These are phyloP conservation scores for Apocrypta bakeri DNA, from an alignment of 1,140 invertebrate species.

Conservation along the genomic window DNA sequence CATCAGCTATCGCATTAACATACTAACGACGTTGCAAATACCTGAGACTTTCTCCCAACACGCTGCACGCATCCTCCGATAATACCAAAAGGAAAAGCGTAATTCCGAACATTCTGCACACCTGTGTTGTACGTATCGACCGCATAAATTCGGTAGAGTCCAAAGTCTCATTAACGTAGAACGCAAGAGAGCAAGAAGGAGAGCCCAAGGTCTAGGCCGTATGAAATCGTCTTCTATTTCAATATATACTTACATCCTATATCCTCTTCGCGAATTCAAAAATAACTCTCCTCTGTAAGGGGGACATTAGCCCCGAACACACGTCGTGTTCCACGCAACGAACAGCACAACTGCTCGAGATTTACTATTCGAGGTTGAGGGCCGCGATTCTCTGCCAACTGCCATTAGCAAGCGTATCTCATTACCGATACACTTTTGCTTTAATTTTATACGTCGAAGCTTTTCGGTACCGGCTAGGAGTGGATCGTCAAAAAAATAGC, in stretches of 20 bases:
- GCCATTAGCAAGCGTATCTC: not conserved
- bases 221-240: not conserved
- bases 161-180: constrained; percentile 37
- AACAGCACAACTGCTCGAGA: not conserved
- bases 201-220: constrained; percentile 42
- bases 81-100: not conserved
- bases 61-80: not conserved
- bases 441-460: not conserved
- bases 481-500: not conserved
- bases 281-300: not conserved
- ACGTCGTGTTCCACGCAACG: not conserved
- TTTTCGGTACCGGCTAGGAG: not conserved
- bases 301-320: not conserved
- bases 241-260: not conserved
- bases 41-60: not conserved
- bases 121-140: not conserved
- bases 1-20: not conserved
- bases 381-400: not conserved
- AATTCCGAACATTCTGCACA: not conserved
- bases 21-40: not conserved
- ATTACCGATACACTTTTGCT: not conserved
- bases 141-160: not conserved
- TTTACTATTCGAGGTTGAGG: not conserved
- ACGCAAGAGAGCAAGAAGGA: not conserved
- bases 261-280: not conserved